Evolutionary conservation across 2,888 invertebrate species (phyloP), one percentile per base, ranked within the genome.

Genomic region (Epistrophella euchroma): DNA sequence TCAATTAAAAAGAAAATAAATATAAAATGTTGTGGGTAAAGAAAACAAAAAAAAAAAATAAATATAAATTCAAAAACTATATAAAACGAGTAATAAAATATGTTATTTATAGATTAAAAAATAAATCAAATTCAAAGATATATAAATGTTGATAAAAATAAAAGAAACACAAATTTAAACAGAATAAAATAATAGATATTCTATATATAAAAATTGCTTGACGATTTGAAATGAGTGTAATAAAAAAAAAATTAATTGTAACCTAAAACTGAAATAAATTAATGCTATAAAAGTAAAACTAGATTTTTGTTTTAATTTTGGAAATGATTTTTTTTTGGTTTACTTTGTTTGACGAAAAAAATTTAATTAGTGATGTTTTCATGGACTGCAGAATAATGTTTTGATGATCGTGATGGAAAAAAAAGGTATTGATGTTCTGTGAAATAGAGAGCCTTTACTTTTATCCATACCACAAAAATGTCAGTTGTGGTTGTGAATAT

Each of bases 21-120:
- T 55, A 64, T 74, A 74, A 73, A 78, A 86, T 76, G 72, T 80
- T 85, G 85, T 85, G 80, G 80, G 32, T 62, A 85, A 84, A 66
- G 25, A 11, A 60, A 35, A 56, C 15, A 13, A 52, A 52, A 85
- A 84, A 66, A 17, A 11, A 60, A 35, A 56, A 7, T 5, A 52
- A 52, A 7, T 9, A 25, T 15, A 52, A 52, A 52, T 52, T 52
- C 25, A 52, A 72, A 76, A 68, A 43, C 17, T 40, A 74, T 35
- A 35, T 25, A 56, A 50, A 17, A 32, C 1, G 9, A 50, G 70
- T 56, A 79, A 68, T 15, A 10, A 55, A 40, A 71, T 55, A 47
- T 25, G 55, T 60, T 66, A 47, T 84, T 68, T 66, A 71, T 80
- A 80, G 58, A 80, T 32, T 25, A 32, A 62, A 35, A 71, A 72